These are phyloP conservation scores for Harpegnathos saltator DNA, from an alignment of 1,140 invertebrate genomes.

Conservation along the genomic window DNA sequence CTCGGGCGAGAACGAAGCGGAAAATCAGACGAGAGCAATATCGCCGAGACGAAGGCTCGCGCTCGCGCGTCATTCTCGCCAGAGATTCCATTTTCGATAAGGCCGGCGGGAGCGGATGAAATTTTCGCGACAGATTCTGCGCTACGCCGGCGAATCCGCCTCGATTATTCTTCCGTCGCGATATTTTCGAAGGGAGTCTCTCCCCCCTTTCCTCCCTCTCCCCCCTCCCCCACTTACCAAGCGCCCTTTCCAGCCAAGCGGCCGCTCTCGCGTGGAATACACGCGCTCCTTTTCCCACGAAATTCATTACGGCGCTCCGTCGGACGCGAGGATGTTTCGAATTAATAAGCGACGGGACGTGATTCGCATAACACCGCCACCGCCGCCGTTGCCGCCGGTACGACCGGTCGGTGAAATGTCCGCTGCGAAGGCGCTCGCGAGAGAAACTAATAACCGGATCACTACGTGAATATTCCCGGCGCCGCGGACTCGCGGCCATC, in stretches of 20 bases:
- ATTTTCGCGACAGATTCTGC: constrained; percentile 27
- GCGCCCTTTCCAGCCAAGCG: too few relatives aligned
- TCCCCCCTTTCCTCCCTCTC: too few relatives aligned
- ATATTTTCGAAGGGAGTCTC: background rate
- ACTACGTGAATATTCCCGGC: constrained; percentile 38
- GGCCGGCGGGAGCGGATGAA: constrained; percentile 4
- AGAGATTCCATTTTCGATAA: constrained; percentile 43
- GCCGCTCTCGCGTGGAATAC: background rate
- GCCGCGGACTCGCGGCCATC: background rate
- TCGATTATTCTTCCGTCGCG: constrained; percentile 9
- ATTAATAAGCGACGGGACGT: constrained; percentile 45
- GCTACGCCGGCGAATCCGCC: background rate
- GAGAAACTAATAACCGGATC: constrained; percentile 13
- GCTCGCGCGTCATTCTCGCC: constrained; percentile 14
- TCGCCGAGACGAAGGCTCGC: constrained; percentile 25
- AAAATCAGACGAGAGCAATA: background rate
- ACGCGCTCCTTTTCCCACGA: constrained; percentile 3
- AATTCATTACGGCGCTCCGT: constrained; percentile 41
- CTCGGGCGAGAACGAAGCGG: constrained; percentile 6
- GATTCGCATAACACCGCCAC: constrained; percentile 49
- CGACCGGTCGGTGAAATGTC: constrained; percentile 37
- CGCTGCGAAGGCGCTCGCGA: constrained; percentile 1
- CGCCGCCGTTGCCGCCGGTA: too few relatives aligned
- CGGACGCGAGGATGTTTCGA: constrained; percentile 26
- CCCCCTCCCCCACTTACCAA: too few relatives aligned